Evolutionary conservation across 2,888 invertebrate species (phyloP).

Genomic region (Sinentomon sp.): DNA sequence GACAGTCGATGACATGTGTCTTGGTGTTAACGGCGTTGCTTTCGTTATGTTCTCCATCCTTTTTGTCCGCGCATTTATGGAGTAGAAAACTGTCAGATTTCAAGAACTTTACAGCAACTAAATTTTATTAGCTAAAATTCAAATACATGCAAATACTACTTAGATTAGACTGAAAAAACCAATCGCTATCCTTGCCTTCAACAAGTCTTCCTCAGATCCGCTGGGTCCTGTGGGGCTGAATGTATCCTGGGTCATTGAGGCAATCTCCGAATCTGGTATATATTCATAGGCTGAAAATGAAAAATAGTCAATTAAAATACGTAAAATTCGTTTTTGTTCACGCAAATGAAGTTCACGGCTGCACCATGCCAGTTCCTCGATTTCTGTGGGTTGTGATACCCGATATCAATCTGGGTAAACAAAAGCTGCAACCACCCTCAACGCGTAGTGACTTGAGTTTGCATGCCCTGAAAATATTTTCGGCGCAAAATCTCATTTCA

Average conservation of each 20-base stretch:
- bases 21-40: no score
- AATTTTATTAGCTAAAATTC: no score
- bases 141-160: no score
- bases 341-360: no score
- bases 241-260: constrained; percentile 24
- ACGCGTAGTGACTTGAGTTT: no score
- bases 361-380: neutral
- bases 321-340: constrained; percentile 21
- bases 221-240: constrained; percentile 28
- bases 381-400: neutral
- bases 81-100: neutral
- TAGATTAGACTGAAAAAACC: no score
- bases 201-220: constrained; percentile 53
- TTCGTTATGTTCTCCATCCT: constrained; percentile 25
- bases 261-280: constrained; percentile 57
- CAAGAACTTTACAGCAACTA: no score
- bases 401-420: neutral
- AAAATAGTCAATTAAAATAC: constrained; percentile 7
- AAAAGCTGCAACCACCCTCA: no score
- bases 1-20: no score
- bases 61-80: no score
- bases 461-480: no score
- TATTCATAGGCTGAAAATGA: constrained; percentile 58
- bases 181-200: constrained; percentile 51
- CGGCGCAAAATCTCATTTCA: no score